These are phyloP conservation scores for Desoria tigrina DNA, from an alignment of 2,888 invertebrate genomes.

Conservation along the genomic window DNA sequence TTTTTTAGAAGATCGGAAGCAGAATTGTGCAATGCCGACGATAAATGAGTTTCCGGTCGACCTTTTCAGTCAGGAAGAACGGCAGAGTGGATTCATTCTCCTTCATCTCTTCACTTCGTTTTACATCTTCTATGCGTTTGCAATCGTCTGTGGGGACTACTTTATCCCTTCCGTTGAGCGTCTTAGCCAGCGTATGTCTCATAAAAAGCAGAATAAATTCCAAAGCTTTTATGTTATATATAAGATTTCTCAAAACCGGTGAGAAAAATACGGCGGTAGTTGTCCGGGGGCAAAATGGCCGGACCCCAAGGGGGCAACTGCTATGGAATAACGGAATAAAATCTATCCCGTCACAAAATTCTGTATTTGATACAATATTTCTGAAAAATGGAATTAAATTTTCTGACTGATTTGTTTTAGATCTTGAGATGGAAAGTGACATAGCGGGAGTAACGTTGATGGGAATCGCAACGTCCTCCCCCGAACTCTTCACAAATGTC, in stretches of 20 bases:
- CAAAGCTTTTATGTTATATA: no score
- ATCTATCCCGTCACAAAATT: no score
- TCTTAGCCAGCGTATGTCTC: constrained; percentile 82
- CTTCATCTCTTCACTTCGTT: constrained; percentile 75
- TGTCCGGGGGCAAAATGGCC: no score
- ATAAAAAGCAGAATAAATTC: no score
- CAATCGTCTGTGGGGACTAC: constrained; percentile 89
- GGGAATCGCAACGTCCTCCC: constrained; percentile 91
- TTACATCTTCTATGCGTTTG: constrained; percentile 78
- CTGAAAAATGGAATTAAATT: constrained; percentile 57
- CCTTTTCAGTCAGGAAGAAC: constrained; percentile 72
- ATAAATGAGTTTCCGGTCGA: constrained; percentile 85
- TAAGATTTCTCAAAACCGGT: no score
- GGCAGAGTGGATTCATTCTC: constrained; percentile 76
- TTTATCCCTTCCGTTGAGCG: constrained; percentile 88
- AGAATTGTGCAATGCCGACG: constrained; percentile 81
- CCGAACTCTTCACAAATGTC: constrained; percentile 56
- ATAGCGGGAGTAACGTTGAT: constrained; percentile 96
- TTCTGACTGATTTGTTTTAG: constrained; percentile 56
- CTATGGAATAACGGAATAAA: no score
- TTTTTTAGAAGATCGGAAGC: no score
- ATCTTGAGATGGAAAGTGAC: constrained; percentile 64
- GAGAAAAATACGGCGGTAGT: no score
- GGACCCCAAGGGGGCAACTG: no score
- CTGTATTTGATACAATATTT: no score